These are phyloP conservation scores for Pavo muticus DNA, from an alignment of 2,113 vertebrate species.

Conservation along the genomic window DNA sequence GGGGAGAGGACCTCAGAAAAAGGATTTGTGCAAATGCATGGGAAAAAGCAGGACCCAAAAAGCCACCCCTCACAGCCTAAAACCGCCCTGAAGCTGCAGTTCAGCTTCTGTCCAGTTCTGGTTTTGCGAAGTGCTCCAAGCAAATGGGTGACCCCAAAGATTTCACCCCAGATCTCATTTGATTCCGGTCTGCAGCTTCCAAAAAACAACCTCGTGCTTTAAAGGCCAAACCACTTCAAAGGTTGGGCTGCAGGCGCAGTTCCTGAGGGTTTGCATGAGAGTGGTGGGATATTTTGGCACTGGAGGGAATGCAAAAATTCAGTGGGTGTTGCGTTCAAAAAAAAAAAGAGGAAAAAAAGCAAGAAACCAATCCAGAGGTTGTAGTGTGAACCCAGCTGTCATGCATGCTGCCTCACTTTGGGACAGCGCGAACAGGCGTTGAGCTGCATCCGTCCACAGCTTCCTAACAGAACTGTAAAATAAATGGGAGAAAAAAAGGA, in stretches of 20 bases:
- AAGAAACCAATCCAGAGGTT: not conserved
- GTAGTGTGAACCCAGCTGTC: accelerated
- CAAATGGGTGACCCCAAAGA: accelerated
- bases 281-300: not conserved
- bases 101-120: not conserved
- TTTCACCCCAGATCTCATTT: not conserved
- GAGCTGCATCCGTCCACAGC: accelerated
- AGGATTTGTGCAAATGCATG: not conserved
- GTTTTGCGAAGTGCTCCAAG: not conserved
- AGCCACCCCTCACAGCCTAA: accelerated
- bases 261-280: accelerated
- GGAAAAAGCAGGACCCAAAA: accelerated
- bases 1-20: not conserved
- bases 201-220: accelerated
- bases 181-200: accelerated
- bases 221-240: accelerated
- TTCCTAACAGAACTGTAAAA: accelerated
- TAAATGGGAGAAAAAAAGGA: accelerated
- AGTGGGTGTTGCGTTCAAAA: accelerated
- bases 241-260: not conserved
- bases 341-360: not conserved
- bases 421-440: accelerated
- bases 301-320: not conserved
- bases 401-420: accelerated
- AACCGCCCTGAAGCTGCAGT: accelerated